Evolutionary conservation across 2,797 vertebrate genomes (phyloP).

Genomic region (Glyptemys insculpta): DNA sequence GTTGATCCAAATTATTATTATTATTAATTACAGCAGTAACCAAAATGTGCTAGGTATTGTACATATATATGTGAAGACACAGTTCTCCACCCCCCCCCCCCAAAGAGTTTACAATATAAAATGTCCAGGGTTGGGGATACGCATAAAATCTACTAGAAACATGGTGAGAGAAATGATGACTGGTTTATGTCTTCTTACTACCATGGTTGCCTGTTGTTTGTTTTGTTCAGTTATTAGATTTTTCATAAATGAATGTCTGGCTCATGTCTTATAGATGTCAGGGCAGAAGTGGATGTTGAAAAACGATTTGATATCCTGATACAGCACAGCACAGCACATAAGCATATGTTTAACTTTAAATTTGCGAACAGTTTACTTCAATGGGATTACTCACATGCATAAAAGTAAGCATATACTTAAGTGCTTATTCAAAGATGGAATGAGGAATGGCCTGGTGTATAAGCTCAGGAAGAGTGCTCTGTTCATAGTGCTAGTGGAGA

Average conservation of each 20-base stretch:
- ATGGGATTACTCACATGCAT: background rate
- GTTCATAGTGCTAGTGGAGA: background rate
- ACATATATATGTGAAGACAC: background rate
- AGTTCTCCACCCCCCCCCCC: background rate
- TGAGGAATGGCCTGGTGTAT: background rate
- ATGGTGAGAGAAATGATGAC: background rate
- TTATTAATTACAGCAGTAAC: background rate
- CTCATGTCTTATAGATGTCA: background rate
- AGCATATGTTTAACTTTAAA: background rate
- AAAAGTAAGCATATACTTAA: background rate
- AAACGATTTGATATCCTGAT: background rate
- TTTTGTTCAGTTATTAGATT: background rate
- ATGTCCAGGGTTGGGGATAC: no score
- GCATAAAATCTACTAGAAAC: background rate
- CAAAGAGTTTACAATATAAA: background rate
- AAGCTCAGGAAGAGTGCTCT: background rate
- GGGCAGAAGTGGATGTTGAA: background rate
- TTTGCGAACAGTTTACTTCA: background rate
- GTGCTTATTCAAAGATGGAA: background rate
- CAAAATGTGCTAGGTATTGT: accelerated
- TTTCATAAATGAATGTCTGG: background rate
- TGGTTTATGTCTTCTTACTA: background rate
- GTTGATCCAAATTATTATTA: background rate
- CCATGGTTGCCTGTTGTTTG: background rate
- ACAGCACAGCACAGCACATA: background rate